Evolutionary conservation across 2,797 vertebrate genomes (phyloP), one percentile per base, ranked within the genome.

Genomic region (Eremophila alpestris): DNA sequence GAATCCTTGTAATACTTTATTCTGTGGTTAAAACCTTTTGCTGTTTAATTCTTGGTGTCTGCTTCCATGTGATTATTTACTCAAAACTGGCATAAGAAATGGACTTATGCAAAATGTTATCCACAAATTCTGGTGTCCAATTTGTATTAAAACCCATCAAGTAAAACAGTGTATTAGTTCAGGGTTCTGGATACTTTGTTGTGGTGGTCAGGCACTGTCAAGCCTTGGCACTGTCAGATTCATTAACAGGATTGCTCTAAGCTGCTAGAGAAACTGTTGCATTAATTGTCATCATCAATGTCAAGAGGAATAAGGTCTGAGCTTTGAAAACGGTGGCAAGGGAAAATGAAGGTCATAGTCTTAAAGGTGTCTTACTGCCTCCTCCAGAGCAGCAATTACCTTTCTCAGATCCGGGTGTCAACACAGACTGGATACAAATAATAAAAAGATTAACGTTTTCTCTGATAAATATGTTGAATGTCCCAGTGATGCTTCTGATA

Each of bases 1-100:
- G 49, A 77, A 69, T 70, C 36, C 58, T 40, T 86, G 24, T 48
- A 83, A 80, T 60, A 58, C 56, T 86, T 85, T n/a, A 43, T 67
- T 79, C 46, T 49, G 21, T 69, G 68, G 56, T 77, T 91, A 79
- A 79, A 82, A 79, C 22, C 40, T 91, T 64, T 30, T 65, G 56
- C 68, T 85, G 9, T 74, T 89, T 71, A 78, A 75, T 89, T 90
- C 76, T 89, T 83, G 34, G 7, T 62, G 30, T 78, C 84, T 93
- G 70, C 38, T 92, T 81, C 67, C 26, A 59, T 68, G 80, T 52
- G 78, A 68, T 90, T 92, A 62, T 78, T 83, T 91, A 76, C 89
- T 68, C n/a, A 89, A 82, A 83, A 59, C 58, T 89, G 84, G 32
- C 23, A 6, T 79, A 87, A 80, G 78, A 90, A 71, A 75, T 10